phyloP scores from a whole-genome alignment of 2,888 invertebrate genomes.

The Tuta absoluta region DNA sequence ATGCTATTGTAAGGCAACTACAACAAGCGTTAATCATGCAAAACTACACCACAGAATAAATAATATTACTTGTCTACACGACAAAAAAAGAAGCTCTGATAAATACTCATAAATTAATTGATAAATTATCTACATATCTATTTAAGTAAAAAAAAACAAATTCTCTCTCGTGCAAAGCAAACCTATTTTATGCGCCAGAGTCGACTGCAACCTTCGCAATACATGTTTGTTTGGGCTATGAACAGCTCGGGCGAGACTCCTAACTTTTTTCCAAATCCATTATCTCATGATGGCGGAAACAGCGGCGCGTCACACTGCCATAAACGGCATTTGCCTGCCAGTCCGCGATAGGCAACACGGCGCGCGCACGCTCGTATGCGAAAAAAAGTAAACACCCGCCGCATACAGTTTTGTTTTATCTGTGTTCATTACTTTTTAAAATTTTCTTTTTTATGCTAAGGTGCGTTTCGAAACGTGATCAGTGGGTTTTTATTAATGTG shows the following conservation, averaged over 20 bases:
- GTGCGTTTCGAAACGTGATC: conserved; percentile 12
- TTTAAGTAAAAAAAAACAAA: too few relatives aligned
- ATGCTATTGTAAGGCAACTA: too few relatives aligned
- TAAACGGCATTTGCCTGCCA: conserved; percentile 12
- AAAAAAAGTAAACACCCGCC: conserved; percentile 13
- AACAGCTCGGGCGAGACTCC: conserved; percentile 6
- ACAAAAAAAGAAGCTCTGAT: too few relatives aligned
- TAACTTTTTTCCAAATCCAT: conserved; percentile 6
- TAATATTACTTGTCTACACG: too few relatives aligned
- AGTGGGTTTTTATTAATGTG: conserved; percentile 3
- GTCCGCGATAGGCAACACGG: conserved; percentile 18
- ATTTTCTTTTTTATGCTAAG: conserved; percentile 4
- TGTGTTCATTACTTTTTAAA: conserved; percentile 19
- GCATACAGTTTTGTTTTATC: neutral
- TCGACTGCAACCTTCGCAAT: neutral
- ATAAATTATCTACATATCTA: too few relatives aligned
- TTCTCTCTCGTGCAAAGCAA: too few relatives aligned
- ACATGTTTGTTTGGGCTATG: neutral
- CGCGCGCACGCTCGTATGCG: conserved; percentile 13
- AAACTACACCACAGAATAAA: too few relatives aligned
- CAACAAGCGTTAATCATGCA: too few relatives aligned
- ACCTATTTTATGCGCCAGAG: too few relatives aligned
- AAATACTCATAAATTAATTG: too few relatives aligned
- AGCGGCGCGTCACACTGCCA: conserved; percentile 14
- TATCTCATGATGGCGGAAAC: conserved; percentile 20